Percentiles rank a stretch among this genome's conserved stretches.
These are phyloP conservation scores for Metaphire vulgaris DNA, from an alignment of 1,140 invertebrate species.

Conservation along the genomic window DNA sequence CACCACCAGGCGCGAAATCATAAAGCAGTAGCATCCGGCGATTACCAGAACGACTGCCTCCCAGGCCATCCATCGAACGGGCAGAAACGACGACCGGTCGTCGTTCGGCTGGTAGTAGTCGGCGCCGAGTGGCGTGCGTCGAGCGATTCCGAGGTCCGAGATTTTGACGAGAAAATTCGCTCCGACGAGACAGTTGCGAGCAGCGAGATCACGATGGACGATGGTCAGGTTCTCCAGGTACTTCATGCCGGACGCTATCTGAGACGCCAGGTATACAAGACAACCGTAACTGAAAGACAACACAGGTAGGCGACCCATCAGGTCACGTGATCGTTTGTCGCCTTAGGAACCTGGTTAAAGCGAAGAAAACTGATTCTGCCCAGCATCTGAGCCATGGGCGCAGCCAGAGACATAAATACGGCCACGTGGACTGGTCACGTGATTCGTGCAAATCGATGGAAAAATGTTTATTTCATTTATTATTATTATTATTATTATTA, in stretches of 20 bases:
- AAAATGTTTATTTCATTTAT: too few relatives aligned
- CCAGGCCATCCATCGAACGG: conserved; percentile 84
- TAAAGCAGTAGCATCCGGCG: too few relatives aligned
- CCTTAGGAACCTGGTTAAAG: too few relatives aligned
- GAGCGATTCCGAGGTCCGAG: conserved; percentile 84
- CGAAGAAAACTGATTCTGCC: too few relatives aligned
- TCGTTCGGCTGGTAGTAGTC: conserved; percentile 67
- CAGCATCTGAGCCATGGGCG: too few relatives aligned
- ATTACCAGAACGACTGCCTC: conserved; percentile 70
- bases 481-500: conserved; percentile 16
- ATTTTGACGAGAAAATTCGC: conserved; percentile 79
- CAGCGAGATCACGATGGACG: conserved; percentile 70
- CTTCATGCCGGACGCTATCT: conserved; percentile 84
- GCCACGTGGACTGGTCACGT: too few relatives aligned
- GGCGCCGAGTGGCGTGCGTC: conserved; percentile 69
- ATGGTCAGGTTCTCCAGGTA: conserved; percentile 72
- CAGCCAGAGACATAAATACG: too few relatives aligned
- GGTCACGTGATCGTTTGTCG: too few relatives aligned
- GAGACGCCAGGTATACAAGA: conserved; percentile 72
- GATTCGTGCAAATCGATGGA: too few relatives aligned
- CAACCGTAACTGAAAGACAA: conserved; percentile 62
- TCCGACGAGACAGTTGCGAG: conserved; percentile 76
- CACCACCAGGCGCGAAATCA: too few relatives aligned
- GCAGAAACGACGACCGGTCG: conserved; percentile 68
- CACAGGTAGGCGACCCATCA: too few relatives aligned